Conservation (phyloP, 2,797 vertebrate genomes). For the Psittacula echo region DNA sequence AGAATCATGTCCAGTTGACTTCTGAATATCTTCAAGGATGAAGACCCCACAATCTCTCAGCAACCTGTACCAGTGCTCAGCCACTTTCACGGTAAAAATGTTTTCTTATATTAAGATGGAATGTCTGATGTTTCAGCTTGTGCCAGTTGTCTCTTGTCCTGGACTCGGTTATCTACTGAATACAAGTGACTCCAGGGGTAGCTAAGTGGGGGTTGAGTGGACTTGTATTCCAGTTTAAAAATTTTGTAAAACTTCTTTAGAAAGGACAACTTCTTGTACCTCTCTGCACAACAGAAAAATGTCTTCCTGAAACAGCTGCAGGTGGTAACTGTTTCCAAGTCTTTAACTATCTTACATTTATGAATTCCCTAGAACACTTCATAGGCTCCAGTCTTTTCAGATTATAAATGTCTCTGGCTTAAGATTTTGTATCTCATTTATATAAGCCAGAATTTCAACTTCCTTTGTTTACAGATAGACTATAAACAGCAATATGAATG, state of each 20-base stretch:
- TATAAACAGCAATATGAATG: neutral
- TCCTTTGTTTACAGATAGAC: neutral
- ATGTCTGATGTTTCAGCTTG: neutral
- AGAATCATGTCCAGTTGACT: neutral
- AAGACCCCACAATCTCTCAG: neutral
- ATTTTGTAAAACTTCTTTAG: neutral
- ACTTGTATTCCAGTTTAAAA: neutral
- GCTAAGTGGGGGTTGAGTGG: neutral
- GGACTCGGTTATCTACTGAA: neutral
- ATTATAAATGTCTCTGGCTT: neutral
- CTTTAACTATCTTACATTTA: neutral
- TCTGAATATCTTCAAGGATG: neutral
- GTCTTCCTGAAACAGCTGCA: neutral
- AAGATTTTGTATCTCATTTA: neutral
- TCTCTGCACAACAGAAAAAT: neutral
- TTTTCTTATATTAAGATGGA: neutral
- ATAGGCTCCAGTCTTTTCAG: neutral
- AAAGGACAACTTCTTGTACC: neutral
- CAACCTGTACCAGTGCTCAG: neutral
- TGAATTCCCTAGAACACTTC: neutral
- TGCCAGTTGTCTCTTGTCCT: neutral
- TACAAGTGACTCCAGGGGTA: neutral
- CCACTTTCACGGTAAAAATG: neutral
- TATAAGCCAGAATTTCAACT: neutral
- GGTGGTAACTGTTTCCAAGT: neutral